Evolutionary conservation across 2,113 vertebrate species (phyloP), one percentile per base, ranked within the genome.

Genomic region (Microtus oregoni): DNA sequence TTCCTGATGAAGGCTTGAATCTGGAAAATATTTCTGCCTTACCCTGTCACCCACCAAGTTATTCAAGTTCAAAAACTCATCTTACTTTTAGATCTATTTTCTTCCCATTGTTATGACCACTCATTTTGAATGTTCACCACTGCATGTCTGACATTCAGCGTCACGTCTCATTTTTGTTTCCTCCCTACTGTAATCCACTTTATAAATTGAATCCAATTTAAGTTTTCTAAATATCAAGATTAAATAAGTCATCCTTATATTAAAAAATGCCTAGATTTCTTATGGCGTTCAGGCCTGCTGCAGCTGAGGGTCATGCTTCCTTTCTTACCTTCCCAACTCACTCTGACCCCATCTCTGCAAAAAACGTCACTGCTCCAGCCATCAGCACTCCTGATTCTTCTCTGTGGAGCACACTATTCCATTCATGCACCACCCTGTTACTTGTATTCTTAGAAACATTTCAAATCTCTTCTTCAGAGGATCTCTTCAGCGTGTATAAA

Each of bases 171-270:
- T n/a, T 70, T 85, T 20, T 65, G 41, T 5, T 92, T 3, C 95
- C 61, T 79, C 6, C 41, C 55, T 52, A 52, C 14, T 87, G 55
- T 63, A 88, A 91, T 86, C n/a, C 8, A 89, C 20, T 92, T 79
- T 94, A 63, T 82, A 86, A 95, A 89, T 11, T 83, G 77, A 94
- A 95, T 92, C 50, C 70, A 93, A 70, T 26, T 85, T 88, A 87
- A 65, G 90, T 83, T 90, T 89, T 86, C 67, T 73, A 95, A 90
- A 44, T 17, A 76, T 38, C 50, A 92, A 91, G 32, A 82, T 91
- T 76, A 78, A 96, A 79, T 75, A 94, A 89, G 24, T n/a, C 52
- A 58, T 0, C 81, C 2, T 26, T 83, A 65, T 87, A 4, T 86
- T 75, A 13, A 90, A 75, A 90, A 75, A 90, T 3, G 19, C 38